Percentiles rank a stretch among this genome's conserved stretches.
Conservation (phyloP, 2,797 vertebrate genomes). For the Liparis tanakae region DNA sequence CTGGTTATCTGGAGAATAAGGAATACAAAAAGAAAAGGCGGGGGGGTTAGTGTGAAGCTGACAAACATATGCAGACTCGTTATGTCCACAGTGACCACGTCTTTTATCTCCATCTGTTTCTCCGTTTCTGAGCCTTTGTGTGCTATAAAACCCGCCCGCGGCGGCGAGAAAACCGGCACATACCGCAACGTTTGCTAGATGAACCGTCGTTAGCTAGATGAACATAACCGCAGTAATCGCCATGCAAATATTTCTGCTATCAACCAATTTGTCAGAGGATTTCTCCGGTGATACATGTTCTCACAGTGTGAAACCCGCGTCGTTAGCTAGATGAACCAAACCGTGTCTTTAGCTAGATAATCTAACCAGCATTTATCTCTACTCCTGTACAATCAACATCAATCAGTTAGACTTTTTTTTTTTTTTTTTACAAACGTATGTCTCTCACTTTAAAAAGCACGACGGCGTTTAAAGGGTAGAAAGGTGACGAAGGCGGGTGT, state of each 20-base stretch:
- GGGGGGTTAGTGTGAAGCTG: conserved; percentile 44
- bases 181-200: no score
- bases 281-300: conserved; percentile 55
- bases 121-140: conserved; percentile 59
- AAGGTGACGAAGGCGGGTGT: conserved; percentile 18
- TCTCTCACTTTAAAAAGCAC: conserved; percentile 4
- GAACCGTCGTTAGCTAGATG: no score
- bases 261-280: conserved; percentile 56
- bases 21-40: conserved; percentile 30
- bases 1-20: conserved; percentile 64
- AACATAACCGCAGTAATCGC: conserved; percentile 38
- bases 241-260: conserved; percentile 55
- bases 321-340: no score
- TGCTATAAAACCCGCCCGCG: conserved; percentile 64
- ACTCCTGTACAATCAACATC: neutral
- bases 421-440: neutral
- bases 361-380: neutral
- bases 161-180: conserved; percentile 47
- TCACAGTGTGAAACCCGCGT: conserved; percentile 14
- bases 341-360: conserved; percentile 13
- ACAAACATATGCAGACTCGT: conserved; percentile 75
- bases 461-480: conserved; percentile 6
- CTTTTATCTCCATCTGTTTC: conserved; percentile 81
- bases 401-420: neutral
- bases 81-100: conserved; percentile 73